Evolutionary conservation across 2,113 vertebrate species (phyloP).

Genomic region (Poeciliopsis turrubarensis): DNA sequence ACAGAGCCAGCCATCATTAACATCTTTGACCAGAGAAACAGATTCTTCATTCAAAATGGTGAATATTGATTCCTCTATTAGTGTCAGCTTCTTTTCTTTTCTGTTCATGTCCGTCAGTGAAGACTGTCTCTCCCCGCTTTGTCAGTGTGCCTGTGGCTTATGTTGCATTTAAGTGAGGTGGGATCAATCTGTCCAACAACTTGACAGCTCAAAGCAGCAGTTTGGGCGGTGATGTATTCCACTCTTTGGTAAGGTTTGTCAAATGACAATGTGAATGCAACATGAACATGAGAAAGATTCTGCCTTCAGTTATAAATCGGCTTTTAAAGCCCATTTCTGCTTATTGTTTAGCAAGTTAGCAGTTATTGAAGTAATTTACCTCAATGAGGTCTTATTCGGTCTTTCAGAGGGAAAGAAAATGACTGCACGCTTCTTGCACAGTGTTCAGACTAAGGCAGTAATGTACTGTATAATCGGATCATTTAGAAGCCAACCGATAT

Average conservation of each 20-base stretch:
- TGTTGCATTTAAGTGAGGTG: slow-evolving; percentile 42
- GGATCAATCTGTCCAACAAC: slow-evolving; percentile 45
- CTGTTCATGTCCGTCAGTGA: slow-evolving; percentile 28
- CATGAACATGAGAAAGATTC: slow-evolving; percentile 8
- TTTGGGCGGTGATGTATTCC: slow-evolving; percentile 23
- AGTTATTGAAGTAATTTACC: background rate
- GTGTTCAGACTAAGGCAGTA: background rate
- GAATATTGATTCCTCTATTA: slow-evolving; percentile 47
- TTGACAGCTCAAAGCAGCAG: slow-evolving; percentile 31
- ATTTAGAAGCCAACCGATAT: background rate
- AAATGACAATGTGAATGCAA: slow-evolving; percentile 24
- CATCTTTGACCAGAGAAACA: slow-evolving; percentile 35
- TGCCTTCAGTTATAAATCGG: slow-evolving; percentile 1
- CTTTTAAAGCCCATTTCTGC: background rate
- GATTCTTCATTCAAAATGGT: slow-evolving; percentile 46
- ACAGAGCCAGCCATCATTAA: slow-evolving; percentile 16
- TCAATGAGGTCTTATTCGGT: background rate
- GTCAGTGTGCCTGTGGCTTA: slow-evolving; percentile 34
- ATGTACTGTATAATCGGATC: background rate
- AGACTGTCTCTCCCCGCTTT: slow-evolving; percentile 23
- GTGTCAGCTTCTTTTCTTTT: slow-evolving; percentile 38
- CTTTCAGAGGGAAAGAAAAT: no score
- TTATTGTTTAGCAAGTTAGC: slow-evolving; percentile 1
- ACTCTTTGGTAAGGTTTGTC: slow-evolving; percentile 17
- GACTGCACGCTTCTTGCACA: background rate